Conservation (phyloP, 2,113 vertebrate species). For the Indicator indicator region DNA sequence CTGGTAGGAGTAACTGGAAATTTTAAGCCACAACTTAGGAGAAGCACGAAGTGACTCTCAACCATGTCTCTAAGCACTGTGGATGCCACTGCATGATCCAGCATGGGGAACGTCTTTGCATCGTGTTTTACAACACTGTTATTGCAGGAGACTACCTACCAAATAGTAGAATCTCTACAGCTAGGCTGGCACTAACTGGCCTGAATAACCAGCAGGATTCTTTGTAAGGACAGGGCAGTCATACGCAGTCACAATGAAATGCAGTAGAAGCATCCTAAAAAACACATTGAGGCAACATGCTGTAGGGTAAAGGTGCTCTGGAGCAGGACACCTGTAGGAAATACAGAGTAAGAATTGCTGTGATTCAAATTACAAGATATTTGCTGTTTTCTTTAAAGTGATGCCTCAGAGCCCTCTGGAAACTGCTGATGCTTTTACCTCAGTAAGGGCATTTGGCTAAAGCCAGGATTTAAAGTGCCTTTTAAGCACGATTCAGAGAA, state of each 20-base stretch:
- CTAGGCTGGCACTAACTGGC: background rate
- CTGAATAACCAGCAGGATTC: background rate
- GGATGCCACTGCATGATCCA: background rate
- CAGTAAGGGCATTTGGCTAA: background rate
- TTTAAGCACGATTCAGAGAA: background rate
- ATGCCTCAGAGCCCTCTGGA: background rate
- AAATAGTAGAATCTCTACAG: background rate
- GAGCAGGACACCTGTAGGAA: rapidly evolving
- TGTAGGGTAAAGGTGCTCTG: background rate
- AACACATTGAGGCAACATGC: background rate
- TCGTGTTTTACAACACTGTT: background rate
- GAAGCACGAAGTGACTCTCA: background rate
- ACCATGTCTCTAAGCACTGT: background rate
- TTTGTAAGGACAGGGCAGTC: background rate
- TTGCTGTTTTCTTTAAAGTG: background rate
- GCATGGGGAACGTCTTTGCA: background rate
- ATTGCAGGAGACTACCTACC: background rate
- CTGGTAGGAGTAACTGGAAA: background rate
- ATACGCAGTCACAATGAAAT: background rate
- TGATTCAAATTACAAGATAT: background rate
- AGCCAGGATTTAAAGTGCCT: background rate
- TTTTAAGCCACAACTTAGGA: background rate
- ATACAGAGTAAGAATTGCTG: background rate
- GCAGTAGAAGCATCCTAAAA: background rate
- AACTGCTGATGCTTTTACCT: background rate